Evolutionary conservation across 2,113 vertebrate species (phyloP).

Genomic region (Rostratula benghalensis): DNA sequence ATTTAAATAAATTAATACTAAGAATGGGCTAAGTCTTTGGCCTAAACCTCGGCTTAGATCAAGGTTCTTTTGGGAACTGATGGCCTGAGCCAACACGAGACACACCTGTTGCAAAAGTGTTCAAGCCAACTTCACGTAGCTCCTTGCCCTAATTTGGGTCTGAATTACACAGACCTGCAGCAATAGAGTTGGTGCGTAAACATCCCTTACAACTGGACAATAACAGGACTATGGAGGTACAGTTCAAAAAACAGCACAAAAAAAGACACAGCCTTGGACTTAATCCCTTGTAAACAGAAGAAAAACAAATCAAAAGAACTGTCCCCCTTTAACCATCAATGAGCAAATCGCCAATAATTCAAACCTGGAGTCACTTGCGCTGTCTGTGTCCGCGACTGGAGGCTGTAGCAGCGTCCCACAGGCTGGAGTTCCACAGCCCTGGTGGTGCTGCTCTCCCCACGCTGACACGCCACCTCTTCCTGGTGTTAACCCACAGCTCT

Average conservation of each 20-base stretch:
- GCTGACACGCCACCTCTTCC: neutral
- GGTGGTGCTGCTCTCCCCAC: neutral
- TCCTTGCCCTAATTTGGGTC: constrained; percentile 52
- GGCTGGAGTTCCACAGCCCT: neutral
- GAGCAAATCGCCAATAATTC: constrained; percentile 51
- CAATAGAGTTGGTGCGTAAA: constrained; percentile 69
- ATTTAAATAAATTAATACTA: constrained; percentile 52
- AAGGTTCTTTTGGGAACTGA: constrained; percentile 56
- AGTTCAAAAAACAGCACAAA: constrained; percentile 63
- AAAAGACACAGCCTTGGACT: constrained; percentile 49
- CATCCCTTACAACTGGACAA: constrained; percentile 67
- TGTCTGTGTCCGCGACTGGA: neutral
- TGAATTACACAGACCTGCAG: constrained; percentile 66
- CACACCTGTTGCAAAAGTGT: constrained; percentile 56
- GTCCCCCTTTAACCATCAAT: constrained; percentile 50
- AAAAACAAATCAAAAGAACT: constrained; percentile 49
- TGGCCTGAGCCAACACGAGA: constrained; percentile 49
- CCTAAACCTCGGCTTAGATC: constrained; percentile 24
- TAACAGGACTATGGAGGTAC: constrained; percentile 62
- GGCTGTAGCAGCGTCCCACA: constrained; percentile 1
- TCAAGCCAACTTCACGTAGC: constrained; percentile 59
- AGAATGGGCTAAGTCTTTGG: constrained; percentile 57
- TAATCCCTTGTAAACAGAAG: constrained; percentile 58
- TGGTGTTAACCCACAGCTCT: constrained; percentile 47
- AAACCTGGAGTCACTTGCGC: constrained; percentile 52